Evolutionary conservation across 2,797 vertebrate species (phyloP), one percentile per base, ranked within the genome.

Genomic region (Etheostoma perlongum): DNA sequence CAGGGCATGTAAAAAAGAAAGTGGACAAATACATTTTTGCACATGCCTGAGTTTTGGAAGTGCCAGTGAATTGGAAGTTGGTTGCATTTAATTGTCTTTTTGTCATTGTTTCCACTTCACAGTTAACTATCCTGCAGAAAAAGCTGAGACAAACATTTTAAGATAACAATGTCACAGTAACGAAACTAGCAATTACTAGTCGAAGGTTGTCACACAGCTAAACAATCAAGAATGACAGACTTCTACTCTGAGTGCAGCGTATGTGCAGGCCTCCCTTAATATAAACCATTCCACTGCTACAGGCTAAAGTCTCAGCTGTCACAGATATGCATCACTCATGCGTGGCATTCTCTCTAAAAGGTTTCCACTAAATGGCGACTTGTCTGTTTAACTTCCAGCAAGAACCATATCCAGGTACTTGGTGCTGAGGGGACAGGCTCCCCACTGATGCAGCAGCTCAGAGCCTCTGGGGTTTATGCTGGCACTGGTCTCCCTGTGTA

Each of bases 311-410:
- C 82, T 91, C 74, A 83, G 87, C 82, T 88, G 88, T 92, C 89
- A 90, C 84, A 89, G 86, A 91, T 88, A 90, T 79, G 64, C 85
- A 90, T 93, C 91, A 85, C 71, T 89, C 83, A 87, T 79, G 77
- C 89, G 25, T 86, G 81, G 80, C 87, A 79, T 89, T 85, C 83
- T 83, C 87, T 85, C 85, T 90, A 88, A 92, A 92, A 89, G 91
- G 80, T 84, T 91, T 92, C 78, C 68, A 73, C 82, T 84, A 77
- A 87, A 88, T 49, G 83, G 81, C 60, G 57, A 68, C 73, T 76
- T 69, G 90, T 85, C 79, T 91, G 82, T 87, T 85, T 77, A 61
- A 84, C 81, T 89, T 92, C 86, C 90, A 90, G 80, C 79, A 78
- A 86, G 83, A 86, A 83, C 78, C 77, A 68, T 62, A 85, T 86